Evolutionary conservation across 2,888 invertebrate species (phyloP).

Genomic region (Erebia palarica): DNA sequence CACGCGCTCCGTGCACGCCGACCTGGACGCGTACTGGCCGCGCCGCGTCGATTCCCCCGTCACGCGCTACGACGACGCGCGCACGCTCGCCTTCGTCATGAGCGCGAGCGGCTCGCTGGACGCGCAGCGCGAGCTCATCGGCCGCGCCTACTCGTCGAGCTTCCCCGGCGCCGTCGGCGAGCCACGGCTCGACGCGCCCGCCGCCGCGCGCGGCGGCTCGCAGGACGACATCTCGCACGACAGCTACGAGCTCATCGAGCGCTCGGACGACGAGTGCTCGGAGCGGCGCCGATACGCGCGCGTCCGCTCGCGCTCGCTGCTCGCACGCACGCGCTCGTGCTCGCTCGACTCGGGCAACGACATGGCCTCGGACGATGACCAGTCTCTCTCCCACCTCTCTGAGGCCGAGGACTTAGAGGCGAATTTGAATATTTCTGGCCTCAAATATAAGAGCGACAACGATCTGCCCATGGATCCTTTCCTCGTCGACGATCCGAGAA

Average conservation of each 20-base stretch:
- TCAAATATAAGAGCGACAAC: conserved; percentile 85
- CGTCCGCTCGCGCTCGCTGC: conserved; percentile 59
- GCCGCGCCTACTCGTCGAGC: conserved; percentile 92
- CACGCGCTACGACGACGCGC: conserved; percentile 85
- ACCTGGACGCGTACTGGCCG: conserved; percentile 64
- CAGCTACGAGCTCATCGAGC: conserved; percentile 92
- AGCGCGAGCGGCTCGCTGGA: conserved; percentile 74
- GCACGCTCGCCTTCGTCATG: conserved; percentile 85
- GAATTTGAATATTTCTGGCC: conserved; percentile 81
- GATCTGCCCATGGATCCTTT: conserved; percentile 90
- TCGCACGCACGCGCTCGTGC: conserved; percentile 84
- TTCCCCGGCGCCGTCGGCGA: conserved; percentile 91
- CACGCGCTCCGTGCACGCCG: conserved; percentile 66
- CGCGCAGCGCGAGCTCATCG: conserved; percentile 85
- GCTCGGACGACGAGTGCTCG: conserved; percentile 85
- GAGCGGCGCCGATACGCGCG: conserved; percentile 61
- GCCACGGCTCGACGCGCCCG: conserved; percentile 84
- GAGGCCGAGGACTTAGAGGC: conserved; percentile 80
- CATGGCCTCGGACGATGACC: conserved; percentile 88
- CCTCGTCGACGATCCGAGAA: conserved; percentile 89
- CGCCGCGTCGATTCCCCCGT: conserved; percentile 86
- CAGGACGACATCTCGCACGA: conserved; percentile 95
- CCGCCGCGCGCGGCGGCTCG: conserved; percentile 85
- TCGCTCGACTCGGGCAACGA: conserved; percentile 90
- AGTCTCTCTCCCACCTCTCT: conserved; percentile 79